Evolutionary conservation across 1,140 invertebrate genomes (phyloP), one percentile per base, ranked within the genome.

Genomic region (Drosophila asahinai): DNA sequence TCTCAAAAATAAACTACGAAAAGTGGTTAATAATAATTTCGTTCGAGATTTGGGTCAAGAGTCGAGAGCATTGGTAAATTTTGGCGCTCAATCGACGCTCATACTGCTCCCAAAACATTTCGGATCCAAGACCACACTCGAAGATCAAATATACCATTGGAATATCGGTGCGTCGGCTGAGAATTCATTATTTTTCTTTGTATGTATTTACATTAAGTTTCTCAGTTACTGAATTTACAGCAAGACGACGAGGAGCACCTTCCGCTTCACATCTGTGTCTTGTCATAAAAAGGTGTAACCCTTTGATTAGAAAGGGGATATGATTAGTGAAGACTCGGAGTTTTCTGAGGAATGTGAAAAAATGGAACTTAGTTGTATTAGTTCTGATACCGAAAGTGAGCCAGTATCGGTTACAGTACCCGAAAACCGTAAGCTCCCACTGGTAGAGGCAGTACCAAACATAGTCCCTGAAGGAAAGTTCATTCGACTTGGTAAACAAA

Each of bases 241-340:
- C 42, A 87, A 52, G 36, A 17, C 8, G 55, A 80, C 1, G 47
- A 51, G 4, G 25, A 52, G 3, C n/a, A 66, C 47, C 36, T 78
- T 19, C 74, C 82, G 0, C 52, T 62, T 17, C 62, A 86, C 7
- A 86, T 86, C 47, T 86, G 82, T 40, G 52, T 48, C 11, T 63
- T 86, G 82, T 33, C 47, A 70, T 5, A 19, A 67, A 48, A 68
- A 86, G 6, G 51, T 86, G 15, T 62, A 64, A 22, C 8, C 0
- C 12, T 14, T 33, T 3, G 2, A 15, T 3, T 22, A 15, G 14
- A 7, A 5, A 55, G 3, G 3, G 12, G 6, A 36, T 14, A n/a
- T 42, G 1, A n/a, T n/a, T n/a, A 7, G 14, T n/a, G 5, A 42
- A n/a, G 40, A 11, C 5, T n/a, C 8, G 2, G 15, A n/a, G 49